Conservation (phyloP, 2,113 vertebrate genomes). For the Todiramphus chloris region DNA sequence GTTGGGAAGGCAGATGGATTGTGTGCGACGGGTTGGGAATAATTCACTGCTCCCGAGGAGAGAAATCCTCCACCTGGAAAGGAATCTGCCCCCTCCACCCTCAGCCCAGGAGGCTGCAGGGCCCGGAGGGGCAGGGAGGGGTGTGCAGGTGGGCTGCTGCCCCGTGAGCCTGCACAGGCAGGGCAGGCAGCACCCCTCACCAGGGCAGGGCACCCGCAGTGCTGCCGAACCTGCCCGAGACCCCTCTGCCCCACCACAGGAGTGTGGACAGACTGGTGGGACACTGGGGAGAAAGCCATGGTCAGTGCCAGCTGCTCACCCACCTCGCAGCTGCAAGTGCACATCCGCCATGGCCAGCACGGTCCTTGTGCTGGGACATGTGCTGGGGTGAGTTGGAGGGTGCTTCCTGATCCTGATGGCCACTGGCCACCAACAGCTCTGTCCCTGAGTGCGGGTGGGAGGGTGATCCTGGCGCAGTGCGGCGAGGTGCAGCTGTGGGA, state of each 20-base stretch:
- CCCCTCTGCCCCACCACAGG: fast-evolving
- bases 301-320: background rate
- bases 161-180: background rate
- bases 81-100: background rate
- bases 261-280: background rate
- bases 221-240: fast-evolving
- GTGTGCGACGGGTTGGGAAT: background rate
- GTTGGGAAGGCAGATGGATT: background rate
- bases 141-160: background rate
- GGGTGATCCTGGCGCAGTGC: background rate
- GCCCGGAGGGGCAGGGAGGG: slow-evolving; percentile 20
- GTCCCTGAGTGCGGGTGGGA: fast-evolving
- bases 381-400: background rate
- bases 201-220: fast-evolving
- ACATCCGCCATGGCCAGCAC: fast-evolving
- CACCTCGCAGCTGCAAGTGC: background rate
- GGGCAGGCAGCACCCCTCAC: background rate
- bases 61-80: slow-evolving; percentile 53
- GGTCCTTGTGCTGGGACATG: fast-evolving
- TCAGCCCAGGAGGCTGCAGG: background rate
- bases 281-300: background rate
- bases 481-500: background rate
- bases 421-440: background rate
- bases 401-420: background rate
- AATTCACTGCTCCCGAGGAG: slow-evolving; percentile 20